Conservation (phyloP, 2,888 invertebrate genomes). For the Sympetrum striolatum region DNA sequence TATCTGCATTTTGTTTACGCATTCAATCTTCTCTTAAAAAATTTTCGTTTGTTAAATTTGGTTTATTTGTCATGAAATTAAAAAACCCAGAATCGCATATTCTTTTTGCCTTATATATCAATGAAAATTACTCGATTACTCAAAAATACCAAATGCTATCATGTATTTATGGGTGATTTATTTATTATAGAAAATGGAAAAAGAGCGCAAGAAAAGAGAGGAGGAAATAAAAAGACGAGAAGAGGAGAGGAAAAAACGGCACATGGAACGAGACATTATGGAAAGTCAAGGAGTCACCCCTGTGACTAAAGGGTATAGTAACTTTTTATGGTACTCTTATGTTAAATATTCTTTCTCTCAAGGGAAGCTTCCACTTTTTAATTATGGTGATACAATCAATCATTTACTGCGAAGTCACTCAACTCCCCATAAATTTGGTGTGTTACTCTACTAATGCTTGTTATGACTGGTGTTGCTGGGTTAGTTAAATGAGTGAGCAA, state of each 20-base stretch:
- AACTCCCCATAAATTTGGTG: no score
- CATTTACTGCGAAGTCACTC: no score
- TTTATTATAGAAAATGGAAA: conserved; percentile 66
- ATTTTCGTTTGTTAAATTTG: not conserved
- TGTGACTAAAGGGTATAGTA: not conserved
- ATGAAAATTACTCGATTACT: no score
- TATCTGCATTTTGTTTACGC: conserved; percentile 7
- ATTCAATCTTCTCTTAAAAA: not conserved
- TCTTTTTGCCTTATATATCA: not conserved
- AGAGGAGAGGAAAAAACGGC: conserved; percentile 64
- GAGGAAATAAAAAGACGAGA: conserved; percentile 65
- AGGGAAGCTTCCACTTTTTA: no score
- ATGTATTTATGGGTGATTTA: not conserved
- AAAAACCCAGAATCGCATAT: not conserved
- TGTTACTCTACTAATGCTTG: no score
- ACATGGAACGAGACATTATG: conserved; percentile 60
- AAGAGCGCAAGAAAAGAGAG: conserved; percentile 69
- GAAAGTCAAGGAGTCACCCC: not conserved
- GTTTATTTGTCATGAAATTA: not conserved
- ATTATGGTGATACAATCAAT: no score
- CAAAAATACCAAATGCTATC: no score
- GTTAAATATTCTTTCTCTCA: not conserved
- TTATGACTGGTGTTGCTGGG: no score
- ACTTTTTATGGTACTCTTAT: not conserved
- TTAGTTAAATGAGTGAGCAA: no score